These are phyloP conservation scores for Diplodus sargus DNA, from an alignment of 2,797 vertebrate genomes.

Conservation along the genomic window DNA sequence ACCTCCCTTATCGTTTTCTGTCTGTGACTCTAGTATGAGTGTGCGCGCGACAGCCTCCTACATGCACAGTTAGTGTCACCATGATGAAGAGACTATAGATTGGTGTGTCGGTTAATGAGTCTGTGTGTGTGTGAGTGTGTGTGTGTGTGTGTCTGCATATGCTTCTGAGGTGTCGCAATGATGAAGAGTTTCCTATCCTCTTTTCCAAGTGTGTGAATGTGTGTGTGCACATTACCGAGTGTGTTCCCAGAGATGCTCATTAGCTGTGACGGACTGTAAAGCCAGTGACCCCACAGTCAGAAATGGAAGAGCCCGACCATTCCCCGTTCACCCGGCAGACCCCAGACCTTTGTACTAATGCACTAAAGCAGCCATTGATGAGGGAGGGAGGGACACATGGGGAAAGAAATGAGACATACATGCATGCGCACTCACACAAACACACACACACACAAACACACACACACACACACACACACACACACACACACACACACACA, in stretches of 20 bases:
- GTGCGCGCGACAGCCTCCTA: conserved; percentile 31
- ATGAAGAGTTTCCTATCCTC: conserved; percentile 57
- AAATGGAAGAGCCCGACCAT: conserved; percentile 62
- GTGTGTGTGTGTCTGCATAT: conserved; percentile 50
- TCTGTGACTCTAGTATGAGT: conserved; percentile 14
- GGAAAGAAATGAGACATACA: conserved; percentile 1
- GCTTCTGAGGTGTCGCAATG: conserved; percentile 60
- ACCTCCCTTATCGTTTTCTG: conserved; percentile 4
- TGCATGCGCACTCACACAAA: not conserved
- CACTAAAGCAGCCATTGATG: conserved; percentile 56
- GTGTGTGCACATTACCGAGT: conserved; percentile 35
- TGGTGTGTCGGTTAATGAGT: conserved; percentile 67
- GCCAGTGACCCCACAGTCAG: conserved; percentile 61
- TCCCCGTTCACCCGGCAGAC: conserved; percentile 50
- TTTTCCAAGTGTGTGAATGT: conserved; percentile 13
- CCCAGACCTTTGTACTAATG: conserved; percentile 65
- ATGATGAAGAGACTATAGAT: conserved; percentile 75
- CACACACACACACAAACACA: no score
- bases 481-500: not conserved
- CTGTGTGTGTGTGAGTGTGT: conserved; percentile 7
- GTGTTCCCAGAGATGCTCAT: conserved; percentile 71
- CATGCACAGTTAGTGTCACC: conserved; percentile 54
- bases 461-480: no score
- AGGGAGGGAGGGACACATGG: conserved; percentile 29
- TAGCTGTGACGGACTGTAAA: conserved; percentile 68